phyloP scores from a whole-genome alignment of 2,113 vertebrate genomes.

The Eleginops maclovinus region DNA sequence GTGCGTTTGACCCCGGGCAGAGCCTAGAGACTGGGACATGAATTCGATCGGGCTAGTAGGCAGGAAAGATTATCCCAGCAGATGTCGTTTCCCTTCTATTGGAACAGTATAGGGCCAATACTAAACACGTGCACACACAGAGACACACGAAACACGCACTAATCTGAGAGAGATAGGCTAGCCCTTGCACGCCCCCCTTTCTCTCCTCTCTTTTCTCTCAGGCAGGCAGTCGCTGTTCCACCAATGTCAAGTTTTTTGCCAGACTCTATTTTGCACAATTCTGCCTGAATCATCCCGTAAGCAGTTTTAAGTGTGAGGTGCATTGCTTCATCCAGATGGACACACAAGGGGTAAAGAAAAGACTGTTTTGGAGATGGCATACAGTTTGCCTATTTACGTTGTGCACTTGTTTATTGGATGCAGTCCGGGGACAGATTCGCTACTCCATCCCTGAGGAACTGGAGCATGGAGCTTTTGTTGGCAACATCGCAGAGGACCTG shows the following conservation, averaged over 20 bases:
- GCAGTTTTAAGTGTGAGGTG: slow-evolving; percentile 33
- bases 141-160: slow-evolving; percentile 50
- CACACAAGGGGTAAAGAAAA: slow-evolving; percentile 36
- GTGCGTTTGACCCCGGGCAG: slow-evolving; percentile 57
- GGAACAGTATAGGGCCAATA: slow-evolving; percentile 80
- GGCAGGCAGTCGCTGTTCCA: slow-evolving; percentile 54
- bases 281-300: slow-evolving; percentile 5
- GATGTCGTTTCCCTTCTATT: slow-evolving; percentile 70
- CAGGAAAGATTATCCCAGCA: slow-evolving; percentile 78
- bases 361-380: slow-evolving; percentile 53
- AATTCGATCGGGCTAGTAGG: slow-evolving; percentile 74
- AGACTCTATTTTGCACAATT: slow-evolving; percentile 27
- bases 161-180: slow-evolving; percentile 66
- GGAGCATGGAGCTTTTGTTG: slow-evolving; percentile 81
- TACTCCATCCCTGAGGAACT: slow-evolving; percentile 81
- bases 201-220: slow-evolving; percentile 57
- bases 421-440: slow-evolving; percentile 75
- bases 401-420: slow-evolving; percentile 67
- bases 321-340: slow-evolving; percentile 63
- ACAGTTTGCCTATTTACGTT: slow-evolving; percentile 48
- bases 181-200: slow-evolving; percentile 53
- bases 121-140: slow-evolving; percentile 57
- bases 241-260: slow-evolving; percentile 62
- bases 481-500: slow-evolving; percentile 80
- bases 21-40: slow-evolving; percentile 65